Conservation (phyloP, 1,140 invertebrate species). For the Calliopsis andreniformis region DNA sequence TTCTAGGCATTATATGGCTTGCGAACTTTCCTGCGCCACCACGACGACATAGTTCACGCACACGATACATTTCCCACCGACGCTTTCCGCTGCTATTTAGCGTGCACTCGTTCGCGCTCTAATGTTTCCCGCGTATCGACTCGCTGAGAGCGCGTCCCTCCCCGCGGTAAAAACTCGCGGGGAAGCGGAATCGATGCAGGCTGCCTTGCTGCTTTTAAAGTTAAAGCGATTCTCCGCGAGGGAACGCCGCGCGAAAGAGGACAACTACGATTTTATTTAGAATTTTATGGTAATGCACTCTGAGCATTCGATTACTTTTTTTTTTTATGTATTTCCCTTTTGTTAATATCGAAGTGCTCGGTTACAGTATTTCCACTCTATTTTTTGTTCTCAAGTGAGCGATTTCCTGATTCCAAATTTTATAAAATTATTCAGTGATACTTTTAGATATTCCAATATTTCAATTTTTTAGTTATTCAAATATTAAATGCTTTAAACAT, state of each 20-base stretch:
- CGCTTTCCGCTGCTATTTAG: conserved; percentile 16
- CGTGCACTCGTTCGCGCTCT: conserved; percentile 6
- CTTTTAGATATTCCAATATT: no score
- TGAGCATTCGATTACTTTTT: background rate
- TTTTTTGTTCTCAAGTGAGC: no score
- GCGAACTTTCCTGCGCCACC: conserved; percentile 4
- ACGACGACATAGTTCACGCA: background rate
- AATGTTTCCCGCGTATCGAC: conserved; percentile 17
- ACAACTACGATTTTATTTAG: background rate
- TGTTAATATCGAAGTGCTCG: background rate
- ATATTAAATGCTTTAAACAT: no score
- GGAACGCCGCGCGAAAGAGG: background rate
- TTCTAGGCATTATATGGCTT: background rate
- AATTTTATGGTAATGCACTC: background rate
- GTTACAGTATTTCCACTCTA: no score
- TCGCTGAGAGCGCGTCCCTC: background rate
- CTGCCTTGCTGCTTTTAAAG: conserved; percentile 24
- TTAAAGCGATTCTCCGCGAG: conserved; percentile 20
- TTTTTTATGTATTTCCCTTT: background rate
- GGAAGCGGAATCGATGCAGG: background rate
- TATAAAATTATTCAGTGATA: no score
- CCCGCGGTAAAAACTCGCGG: conserved; percentile 22
- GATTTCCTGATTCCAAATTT: no score
- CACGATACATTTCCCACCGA: background rate
- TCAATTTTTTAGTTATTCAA: no score